Percentiles rank a stretch among this genome's conserved stretches.
Conservation (phyloP, 2,888 invertebrate genomes). For the Azorinus chamasolen region DNA sequence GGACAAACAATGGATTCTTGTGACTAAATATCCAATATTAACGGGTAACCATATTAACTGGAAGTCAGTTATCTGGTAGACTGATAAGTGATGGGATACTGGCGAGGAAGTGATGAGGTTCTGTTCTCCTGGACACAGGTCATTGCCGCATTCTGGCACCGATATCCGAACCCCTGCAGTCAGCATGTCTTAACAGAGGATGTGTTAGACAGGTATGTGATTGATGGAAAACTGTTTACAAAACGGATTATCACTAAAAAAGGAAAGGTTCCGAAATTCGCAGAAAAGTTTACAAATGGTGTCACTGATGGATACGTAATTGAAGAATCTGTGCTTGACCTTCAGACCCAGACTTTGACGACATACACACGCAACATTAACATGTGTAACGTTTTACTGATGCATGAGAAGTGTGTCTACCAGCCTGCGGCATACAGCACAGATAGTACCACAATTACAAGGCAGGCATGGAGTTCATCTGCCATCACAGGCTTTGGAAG, state of each 20-base stretch:
- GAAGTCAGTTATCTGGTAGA: too few species aligned
- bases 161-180: conserved; percentile 61
- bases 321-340: conserved; percentile 56
- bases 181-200: conserved; percentile 58
- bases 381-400: conserved; percentile 41
- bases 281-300: conserved; percentile 64
- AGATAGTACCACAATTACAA: conserved; percentile 16
- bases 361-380: conserved; percentile 63
- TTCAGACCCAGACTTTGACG: conserved; percentile 29
- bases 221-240: conserved; percentile 32
- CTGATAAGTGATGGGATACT: conserved; percentile 11
- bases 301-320: conserved; percentile 33
- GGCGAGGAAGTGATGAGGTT: conserved; percentile 14
- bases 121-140: conserved; percentile 47
- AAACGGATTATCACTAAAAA: conserved; percentile 51
- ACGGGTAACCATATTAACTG: too few species aligned
- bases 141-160: conserved; percentile 50
- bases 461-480: conserved; percentile 38
- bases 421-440: neutral
- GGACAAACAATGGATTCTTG: too few species aligned
- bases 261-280: conserved; percentile 48
- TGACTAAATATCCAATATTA: too few species aligned
- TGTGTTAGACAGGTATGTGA: conserved; percentile 31
- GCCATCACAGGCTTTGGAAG: conserved; percentile 44
- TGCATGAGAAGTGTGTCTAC: conserved; percentile 51